phyloP scores from a whole-genome alignment of 2,888 invertebrate genomes.

The Cheilosia grossa region DNA sequence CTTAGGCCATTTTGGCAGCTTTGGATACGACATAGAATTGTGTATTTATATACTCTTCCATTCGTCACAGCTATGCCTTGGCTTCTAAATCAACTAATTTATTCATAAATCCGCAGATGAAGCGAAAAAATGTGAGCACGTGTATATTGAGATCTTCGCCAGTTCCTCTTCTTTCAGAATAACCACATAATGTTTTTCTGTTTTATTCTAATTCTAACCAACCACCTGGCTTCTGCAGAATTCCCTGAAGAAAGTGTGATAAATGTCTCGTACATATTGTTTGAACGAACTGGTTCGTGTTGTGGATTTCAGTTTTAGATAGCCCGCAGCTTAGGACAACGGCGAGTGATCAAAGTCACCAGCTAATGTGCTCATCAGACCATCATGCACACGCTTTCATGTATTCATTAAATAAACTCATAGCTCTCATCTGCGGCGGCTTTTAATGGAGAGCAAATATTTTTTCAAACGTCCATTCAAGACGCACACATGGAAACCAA shows the following conservation, averaged over 20 bases:
- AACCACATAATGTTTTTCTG: too few species aligned
- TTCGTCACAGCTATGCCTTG: too few species aligned
- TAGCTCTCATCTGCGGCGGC: conserved; percentile 1
- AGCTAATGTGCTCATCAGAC: conserved; percentile 40
- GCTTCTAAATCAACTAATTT: too few species aligned
- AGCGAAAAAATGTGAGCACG: too few species aligned
- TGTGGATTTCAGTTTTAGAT: conserved; percentile 52
- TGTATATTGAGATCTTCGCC: too few species aligned
- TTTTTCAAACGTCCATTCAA: conserved; percentile 42
- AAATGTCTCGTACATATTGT: neutral
- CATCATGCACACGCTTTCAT: conserved; percentile 11
- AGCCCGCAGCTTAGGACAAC: conserved; percentile 12
- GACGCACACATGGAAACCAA: neutral
- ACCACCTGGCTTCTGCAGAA: neutral
- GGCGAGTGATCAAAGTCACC: conserved; percentile 52
- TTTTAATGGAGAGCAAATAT: conserved; percentile 66
- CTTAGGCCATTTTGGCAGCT: too few species aligned
- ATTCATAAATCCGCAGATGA: too few species aligned
- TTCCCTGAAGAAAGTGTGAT: conserved; percentile 36
- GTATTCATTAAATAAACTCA: conserved; percentile 40
- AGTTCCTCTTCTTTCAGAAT: too few species aligned
- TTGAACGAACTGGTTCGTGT: conserved; percentile 13
- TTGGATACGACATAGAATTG: too few species aligned
- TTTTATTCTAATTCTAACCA: conserved; percentile 7
- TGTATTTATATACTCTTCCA: too few species aligned